phyloP scores from a whole-genome alignment of 2,797 vertebrate species.

The Pseudopleuronectes americanus region DNA sequence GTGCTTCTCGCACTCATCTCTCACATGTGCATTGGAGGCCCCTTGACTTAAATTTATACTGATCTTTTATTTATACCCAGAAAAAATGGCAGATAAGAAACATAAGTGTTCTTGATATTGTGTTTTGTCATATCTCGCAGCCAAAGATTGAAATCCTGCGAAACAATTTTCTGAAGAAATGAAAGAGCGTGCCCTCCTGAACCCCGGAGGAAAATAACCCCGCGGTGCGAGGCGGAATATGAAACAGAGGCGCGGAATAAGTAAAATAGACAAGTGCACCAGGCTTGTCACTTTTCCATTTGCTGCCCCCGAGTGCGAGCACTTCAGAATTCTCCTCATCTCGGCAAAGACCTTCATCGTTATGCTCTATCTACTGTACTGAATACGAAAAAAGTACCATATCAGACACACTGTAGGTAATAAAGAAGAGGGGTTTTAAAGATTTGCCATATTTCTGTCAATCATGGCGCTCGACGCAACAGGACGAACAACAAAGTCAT shows the following conservation, averaged over 20 bases:
- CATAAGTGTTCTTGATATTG: constrained; percentile 99
- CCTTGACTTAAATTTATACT: constrained; percentile 95
- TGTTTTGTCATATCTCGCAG: constrained; percentile 98
- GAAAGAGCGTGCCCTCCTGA: constrained; percentile 97
- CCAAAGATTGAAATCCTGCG: constrained; percentile 99
- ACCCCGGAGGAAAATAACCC: constrained; percentile 96
- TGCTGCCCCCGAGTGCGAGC: constrained; percentile 84
- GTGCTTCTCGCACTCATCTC: constrained; percentile 84
- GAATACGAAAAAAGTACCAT: constrained; percentile 79
- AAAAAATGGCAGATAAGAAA: constrained; percentile 99
- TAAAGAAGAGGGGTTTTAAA: constrained; percentile 70
- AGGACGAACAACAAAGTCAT: constrained; percentile 72
- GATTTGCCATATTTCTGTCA: constrained; percentile 70
- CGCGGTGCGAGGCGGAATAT: constrained; percentile 91
- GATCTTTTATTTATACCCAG: constrained; percentile 99
- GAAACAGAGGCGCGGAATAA: constrained; percentile 93
- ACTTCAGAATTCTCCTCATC: constrained; percentile 84
- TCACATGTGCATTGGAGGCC: constrained; percentile 83
- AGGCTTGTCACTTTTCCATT: constrained; percentile 95
- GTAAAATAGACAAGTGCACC: constrained; percentile 94
- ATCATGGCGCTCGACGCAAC: constrained; percentile 60
- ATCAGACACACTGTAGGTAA: constrained; percentile 73
- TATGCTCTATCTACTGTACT: constrained; percentile 84
- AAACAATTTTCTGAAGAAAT: constrained; percentile 99
- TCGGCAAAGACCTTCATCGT: constrained; percentile 81